These are phyloP conservation scores for Drosophila chauvacae DNA, from an alignment of 1,140 invertebrate genomes.

Conservation along the genomic window DNA sequence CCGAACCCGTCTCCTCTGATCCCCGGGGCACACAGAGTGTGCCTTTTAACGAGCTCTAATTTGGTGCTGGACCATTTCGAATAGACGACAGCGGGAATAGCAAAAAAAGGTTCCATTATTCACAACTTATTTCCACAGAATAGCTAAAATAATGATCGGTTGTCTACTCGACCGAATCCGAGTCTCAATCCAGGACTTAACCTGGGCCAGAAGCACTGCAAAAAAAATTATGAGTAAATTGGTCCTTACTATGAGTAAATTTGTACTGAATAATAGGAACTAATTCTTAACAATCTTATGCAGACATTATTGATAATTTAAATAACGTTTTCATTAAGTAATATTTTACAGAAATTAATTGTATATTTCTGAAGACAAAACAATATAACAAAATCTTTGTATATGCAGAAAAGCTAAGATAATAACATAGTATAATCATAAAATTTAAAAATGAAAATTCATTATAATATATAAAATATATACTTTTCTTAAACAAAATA, in stretches of 20 bases:
- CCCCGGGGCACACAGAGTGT: slow-evolving; percentile 62
- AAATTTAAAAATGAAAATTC: no score
- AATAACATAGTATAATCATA: no score
- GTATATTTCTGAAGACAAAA: background rate
- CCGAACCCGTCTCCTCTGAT: slow-evolving; percentile 29
- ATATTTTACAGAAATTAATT: background rate
- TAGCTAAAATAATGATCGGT: slow-evolving; percentile 63
- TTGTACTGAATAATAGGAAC: background rate
- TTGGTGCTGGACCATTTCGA: slow-evolving; percentile 71
- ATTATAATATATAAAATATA: no score
- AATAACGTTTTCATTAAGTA: background rate
- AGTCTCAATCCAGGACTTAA: slow-evolving; percentile 39
- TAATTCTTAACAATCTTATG: background rate
- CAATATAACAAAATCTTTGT: background rate
- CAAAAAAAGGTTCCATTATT: slow-evolving; percentile 58
- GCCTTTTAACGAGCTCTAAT: slow-evolving; percentile 82
- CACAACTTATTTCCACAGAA: slow-evolving; percentile 64
- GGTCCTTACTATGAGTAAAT: background rate
- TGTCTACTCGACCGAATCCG: slow-evolving; percentile 57
- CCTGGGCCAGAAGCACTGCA: slow-evolving; percentile 21
- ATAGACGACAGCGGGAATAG: slow-evolving; percentile 25
- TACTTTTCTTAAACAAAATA: no score
- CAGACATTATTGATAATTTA: background rate
- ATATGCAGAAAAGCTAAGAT: background rate
- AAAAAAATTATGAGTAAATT: background rate